Evolutionary conservation across 2,888 invertebrate genomes (phyloP).

Genomic region (Flexamia atlantica): DNA sequence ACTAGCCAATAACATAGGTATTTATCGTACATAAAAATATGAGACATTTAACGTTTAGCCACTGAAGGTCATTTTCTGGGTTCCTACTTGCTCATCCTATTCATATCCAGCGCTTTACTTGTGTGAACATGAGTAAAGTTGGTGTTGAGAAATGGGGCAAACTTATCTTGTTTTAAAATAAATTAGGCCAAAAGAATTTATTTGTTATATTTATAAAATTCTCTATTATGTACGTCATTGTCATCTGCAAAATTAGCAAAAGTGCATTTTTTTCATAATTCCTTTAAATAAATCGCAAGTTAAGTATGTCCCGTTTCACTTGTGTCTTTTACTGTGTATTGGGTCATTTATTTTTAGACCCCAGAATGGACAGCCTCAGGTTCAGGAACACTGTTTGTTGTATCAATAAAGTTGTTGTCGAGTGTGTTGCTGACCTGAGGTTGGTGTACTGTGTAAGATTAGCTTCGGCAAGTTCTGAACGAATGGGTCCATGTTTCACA

Average conservation of each 20-base stretch:
- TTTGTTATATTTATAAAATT: too few relatives aligned
- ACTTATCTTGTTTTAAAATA: conserved; percentile 35
- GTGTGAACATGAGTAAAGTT: conserved; percentile 50
- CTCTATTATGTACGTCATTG: too few relatives aligned
- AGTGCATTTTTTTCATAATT: too few relatives aligned
- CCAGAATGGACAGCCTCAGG: conserved; percentile 17
- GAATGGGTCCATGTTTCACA: too few relatives aligned
- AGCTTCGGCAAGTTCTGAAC: too few relatives aligned
- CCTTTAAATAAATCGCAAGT: conserved; percentile 2
- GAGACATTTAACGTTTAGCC: conserved; percentile 6
- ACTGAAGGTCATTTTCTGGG: conserved; percentile 63
- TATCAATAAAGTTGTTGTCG: conserved; percentile 32
- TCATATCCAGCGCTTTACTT: conserved; percentile 41
- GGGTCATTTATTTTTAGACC: conserved; percentile 63
- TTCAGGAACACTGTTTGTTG: conserved; percentile 45
- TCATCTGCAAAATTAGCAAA: not conserved
- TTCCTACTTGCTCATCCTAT: conserved; percentile 59
- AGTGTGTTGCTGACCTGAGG: conserved; percentile 41
- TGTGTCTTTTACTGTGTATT: conserved; percentile 61
- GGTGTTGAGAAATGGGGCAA: conserved; percentile 53
- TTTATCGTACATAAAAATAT: too few relatives aligned
- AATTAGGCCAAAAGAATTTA: too few relatives aligned
- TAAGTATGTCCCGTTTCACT: conserved; percentile 57
- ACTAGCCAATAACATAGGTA: too few relatives aligned
- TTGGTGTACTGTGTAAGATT: not conserved